Base-by-base conservation (phyloP, 2,797 vertebrate species). In the Intellagama lesueurii region DNA sequence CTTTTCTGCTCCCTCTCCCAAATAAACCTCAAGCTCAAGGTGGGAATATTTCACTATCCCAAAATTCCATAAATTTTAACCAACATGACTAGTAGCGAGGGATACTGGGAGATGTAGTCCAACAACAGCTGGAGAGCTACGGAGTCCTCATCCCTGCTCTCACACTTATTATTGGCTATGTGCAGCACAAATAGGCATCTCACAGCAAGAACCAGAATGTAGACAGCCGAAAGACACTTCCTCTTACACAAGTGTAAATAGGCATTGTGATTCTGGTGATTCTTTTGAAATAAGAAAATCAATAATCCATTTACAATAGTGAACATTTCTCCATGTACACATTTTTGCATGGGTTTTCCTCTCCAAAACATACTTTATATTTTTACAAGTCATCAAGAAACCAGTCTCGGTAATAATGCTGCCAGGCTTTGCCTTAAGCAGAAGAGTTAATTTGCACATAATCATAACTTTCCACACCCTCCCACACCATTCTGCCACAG, bases 401-500 rank as follows among this genome's bases (percentile, higher is more conserved):
- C 56, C 64, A 78, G 75, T 32, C 40, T 32, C 11, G 5, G 69
- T 35, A 66, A 26, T 85, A 76, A 76, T 4, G 19, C 32, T 66
- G 73, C 7, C 40, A 86, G 35, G 47, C 14, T 56, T n/a, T n/a
- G 64, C 64, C 30, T 49, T 47, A 79, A 86, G 47, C 85, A 86
- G 40, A 14, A 8, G 78, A 78, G 22, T 69, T 86, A 68, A 78
- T 86, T 86, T 47, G 76, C 40, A 78, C 60, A 69, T 86, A 68
- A 78, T 78, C 40, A 86, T 86, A 86, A 78, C 9, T 66, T n/a
- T 47, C 75, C 5, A 68, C 75, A 86, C 64, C 75, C 78, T 86
- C 64, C 85, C 76, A 86, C 84, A 77, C 73, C 52, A 68, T 77
- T 77, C 40, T 66, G 68, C 30, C 76, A 44, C 30, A 24, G 26